Evolutionary conservation across 2,888 invertebrate species (phyloP).

Genomic region (Parthenolecanium corni): DNA sequence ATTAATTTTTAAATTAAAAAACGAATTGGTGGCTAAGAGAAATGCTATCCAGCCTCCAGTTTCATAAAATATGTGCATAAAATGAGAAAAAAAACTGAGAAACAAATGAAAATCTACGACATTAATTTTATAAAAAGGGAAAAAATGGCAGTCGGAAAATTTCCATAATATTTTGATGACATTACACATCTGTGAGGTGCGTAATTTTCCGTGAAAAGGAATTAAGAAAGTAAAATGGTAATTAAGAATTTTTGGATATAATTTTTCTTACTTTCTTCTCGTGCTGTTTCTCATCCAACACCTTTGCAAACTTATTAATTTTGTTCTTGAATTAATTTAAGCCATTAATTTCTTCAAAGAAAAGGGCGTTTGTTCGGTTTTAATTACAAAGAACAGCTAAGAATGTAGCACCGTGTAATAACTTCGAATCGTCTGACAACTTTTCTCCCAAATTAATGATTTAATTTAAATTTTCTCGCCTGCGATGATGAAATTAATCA

Average conservation of each 20-base stretch:
- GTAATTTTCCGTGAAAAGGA: neutral
- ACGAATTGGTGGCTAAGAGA: too few species aligned
- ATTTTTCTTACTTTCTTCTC: constrained; percentile 10
- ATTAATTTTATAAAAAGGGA: too few species aligned
- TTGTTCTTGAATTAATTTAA: constrained; percentile 22
- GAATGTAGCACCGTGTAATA: constrained; percentile 6
- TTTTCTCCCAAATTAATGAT: constrained; percentile 18
- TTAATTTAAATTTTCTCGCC: constrained; percentile 19
- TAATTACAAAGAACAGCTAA: constrained; percentile 16
- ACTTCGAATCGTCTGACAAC: constrained; percentile 18
- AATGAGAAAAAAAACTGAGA: too few species aligned
- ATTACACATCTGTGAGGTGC: neutral
- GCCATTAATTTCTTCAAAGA: constrained; percentile 23
- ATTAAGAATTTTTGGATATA: constrained; percentile 21
- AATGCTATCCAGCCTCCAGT: too few species aligned
- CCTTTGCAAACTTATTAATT: constrained; percentile 20
- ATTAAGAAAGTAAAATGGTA: neutral
- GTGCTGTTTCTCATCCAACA: neutral
- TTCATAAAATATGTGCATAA: too few species aligned
- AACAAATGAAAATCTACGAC: too few species aligned
- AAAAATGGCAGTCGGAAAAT: too few species aligned
- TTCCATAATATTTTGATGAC: too few species aligned
- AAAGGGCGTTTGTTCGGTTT: constrained; percentile 24
- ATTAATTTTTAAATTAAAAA: too few species aligned
- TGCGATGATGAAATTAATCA: constrained; percentile 4